Conservation (phyloP, 2,113 vertebrate species). For the Xenotilapia longispinis region DNA sequence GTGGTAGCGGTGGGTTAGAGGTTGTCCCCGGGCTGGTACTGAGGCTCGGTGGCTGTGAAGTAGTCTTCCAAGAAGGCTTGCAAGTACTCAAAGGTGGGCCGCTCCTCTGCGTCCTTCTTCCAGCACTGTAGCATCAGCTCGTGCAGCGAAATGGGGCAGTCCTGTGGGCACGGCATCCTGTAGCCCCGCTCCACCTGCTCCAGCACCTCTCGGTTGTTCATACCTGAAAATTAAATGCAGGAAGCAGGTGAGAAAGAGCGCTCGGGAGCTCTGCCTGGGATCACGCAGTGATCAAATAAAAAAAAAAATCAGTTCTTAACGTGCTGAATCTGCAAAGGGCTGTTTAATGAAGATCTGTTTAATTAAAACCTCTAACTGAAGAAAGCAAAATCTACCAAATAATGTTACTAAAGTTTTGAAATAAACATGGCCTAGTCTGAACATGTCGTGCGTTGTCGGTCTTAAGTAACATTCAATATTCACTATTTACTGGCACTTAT, state of each 20-base stretch:
- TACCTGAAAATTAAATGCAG: constrained; percentile 70
- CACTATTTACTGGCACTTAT: not conserved
- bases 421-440: not conserved
- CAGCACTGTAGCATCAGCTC: constrained; percentile 99
- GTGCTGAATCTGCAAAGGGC: not conserved
- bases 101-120: constrained; percentile 96
- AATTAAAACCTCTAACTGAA: not conserved
- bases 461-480: not conserved
- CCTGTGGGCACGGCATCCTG: constrained; percentile 92
- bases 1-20: constrained; percentile 69
- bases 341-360: not conserved
- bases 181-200: constrained; percentile 98
- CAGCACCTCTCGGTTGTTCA: constrained; percentile 98
- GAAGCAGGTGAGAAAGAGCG: not conserved
- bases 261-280: not conserved
- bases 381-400: not conserved
- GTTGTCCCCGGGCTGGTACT: constrained; percentile 98
- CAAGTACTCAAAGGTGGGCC: constrained; percentile 96
- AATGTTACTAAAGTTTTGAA: not conserved
- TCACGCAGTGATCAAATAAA: not conserved
- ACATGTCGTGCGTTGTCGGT: not conserved
- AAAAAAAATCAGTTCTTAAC: not conserved
- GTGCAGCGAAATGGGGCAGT: constrained; percentile 93
- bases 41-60: constrained; percentile 98
- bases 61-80: constrained; percentile 99